Base-by-base conservation (phyloP, 1,140 invertebrate species). In the Plectrocnemia conspersa region DNA sequence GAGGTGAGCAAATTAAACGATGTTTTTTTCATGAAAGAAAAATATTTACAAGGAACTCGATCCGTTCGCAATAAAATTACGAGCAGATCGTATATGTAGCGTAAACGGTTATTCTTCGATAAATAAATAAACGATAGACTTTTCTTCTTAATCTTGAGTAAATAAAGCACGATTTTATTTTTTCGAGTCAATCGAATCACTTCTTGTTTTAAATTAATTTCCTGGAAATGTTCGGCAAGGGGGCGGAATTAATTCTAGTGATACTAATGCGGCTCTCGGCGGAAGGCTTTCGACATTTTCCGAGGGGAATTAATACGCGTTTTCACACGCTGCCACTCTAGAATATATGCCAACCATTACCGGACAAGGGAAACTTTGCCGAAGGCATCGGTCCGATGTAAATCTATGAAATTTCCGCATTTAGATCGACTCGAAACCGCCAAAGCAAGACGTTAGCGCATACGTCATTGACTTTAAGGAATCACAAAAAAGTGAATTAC, bases 361-460 rank as follows among this genome's bases (percentile, higher is more conserved):
- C 55, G 55, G 47, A 25, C 44, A 47, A 47, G 44, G 23, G 25
- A 47, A 47, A 47, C 44, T 27, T 47, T 27, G 23, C 25, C 23
- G 19, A 27, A 13, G 25, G 44, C 44, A 47, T 47, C 44, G 33
- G 21, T 41, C 42, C 21, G 16, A 41, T 52, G 55, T 36, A 50
- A 57, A 49, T 49, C 54, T 22, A 29, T 47, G 54, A 56, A 57
- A 57, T 46, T 40, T 32, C 25, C 44, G 41, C 55, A 52, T 46
- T 46, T 57, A 50, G 18, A 47, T 47, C 33, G 44, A 47, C 44
- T 47, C 33, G 19, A 47, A 15, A 27, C 23, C 23, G 41, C 25
- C n/a, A n/a, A n/a, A n/a, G n/a, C n/a, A n/a, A n/a, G n/a, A n/a
- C n/a, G n/a, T n/a, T n/a, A n/a, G n/a, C n/a, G n/a, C n/a, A n/a